phyloP scores from a whole-genome alignment of 2,797 vertebrate genomes.

The Buceros bicornis region DNA sequence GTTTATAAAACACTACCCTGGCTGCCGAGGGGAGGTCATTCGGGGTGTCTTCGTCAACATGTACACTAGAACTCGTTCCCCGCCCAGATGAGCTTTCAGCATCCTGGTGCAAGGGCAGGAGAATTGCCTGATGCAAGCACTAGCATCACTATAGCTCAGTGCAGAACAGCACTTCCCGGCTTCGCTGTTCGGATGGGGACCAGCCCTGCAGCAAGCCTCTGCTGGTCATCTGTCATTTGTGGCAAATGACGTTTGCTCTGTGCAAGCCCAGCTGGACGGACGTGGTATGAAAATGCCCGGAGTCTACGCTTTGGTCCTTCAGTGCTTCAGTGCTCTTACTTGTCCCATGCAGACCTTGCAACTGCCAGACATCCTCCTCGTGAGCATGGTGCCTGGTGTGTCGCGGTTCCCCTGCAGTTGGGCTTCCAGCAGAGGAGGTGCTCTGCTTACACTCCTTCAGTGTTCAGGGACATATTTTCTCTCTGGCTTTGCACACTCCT shows the following conservation, averaged over 20 bases:
- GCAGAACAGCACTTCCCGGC: neutral
- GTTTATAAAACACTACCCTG: constrained; percentile 25
- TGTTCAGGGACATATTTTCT: neutral
- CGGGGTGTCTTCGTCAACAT: neutral
- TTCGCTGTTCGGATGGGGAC: neutral
- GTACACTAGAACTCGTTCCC: neutral
- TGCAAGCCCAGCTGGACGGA: neutral
- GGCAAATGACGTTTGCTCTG: neutral
- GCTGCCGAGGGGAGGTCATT: constrained; percentile 6
- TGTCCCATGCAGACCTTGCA: neutral
- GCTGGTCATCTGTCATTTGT: neutral
- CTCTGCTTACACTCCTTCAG: neutral
- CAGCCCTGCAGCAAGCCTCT: neutral
- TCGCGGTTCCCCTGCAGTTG: neutral
- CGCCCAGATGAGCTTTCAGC: neutral
- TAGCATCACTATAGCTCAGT: neutral
- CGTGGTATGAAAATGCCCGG: neutral
- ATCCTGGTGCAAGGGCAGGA: neutral
- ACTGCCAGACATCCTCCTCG: neutral
- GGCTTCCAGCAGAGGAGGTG: neutral
- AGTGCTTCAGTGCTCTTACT: neutral
- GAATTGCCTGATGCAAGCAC: neutral
- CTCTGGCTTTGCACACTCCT: neutral
- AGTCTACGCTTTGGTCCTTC: neutral
- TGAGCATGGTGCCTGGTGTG: neutral